Conservation (phyloP, 2,113 vertebrate species). For the Saccopteryx bilineata region DNA sequence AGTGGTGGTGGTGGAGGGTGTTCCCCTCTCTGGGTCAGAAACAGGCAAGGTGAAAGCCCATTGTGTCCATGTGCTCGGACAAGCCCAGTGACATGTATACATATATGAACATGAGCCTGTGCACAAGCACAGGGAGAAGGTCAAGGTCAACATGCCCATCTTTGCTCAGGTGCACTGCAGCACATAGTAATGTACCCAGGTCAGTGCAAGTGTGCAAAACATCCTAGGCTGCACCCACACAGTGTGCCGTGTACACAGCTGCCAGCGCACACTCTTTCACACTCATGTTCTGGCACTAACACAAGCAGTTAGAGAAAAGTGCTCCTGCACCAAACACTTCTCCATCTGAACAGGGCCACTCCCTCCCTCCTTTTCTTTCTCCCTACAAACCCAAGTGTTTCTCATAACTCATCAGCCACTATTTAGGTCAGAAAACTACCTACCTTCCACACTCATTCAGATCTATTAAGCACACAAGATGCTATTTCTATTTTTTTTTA, state of each 20-base stretch:
- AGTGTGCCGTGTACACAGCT: neutral
- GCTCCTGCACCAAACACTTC: conserved; percentile 53
- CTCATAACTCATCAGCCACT: neutral
- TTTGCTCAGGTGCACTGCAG: neutral
- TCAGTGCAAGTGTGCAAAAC: conserved; percentile 36
- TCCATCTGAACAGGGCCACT: neutral
- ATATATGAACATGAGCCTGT: neutral
- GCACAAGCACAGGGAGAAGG: neutral
- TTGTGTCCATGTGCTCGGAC: neutral
- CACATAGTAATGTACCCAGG: neutral
- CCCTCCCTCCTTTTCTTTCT: neutral
- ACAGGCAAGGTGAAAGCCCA: conserved; percentile 28
- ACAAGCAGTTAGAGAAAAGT: conserved; percentile 25
- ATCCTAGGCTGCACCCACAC: conserved; percentile 30
- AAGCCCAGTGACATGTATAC: neutral
- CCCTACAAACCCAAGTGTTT: neutral
- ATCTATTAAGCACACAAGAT: neutral
- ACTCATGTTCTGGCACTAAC: neutral
- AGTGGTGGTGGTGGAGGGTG: neutral
- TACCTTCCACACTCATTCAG: neutral
- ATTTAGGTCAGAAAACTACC: neutral
- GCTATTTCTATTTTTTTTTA: conserved; percentile 44
- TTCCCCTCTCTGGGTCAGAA: conserved; percentile 34
- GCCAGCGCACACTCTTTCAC: neutral
- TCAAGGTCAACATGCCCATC: conserved; percentile 3